Evolutionary conservation across 37 sponge, comb jelly and placozoan species (phyloP).

Genomic region (Crambe crambe): DNA sequence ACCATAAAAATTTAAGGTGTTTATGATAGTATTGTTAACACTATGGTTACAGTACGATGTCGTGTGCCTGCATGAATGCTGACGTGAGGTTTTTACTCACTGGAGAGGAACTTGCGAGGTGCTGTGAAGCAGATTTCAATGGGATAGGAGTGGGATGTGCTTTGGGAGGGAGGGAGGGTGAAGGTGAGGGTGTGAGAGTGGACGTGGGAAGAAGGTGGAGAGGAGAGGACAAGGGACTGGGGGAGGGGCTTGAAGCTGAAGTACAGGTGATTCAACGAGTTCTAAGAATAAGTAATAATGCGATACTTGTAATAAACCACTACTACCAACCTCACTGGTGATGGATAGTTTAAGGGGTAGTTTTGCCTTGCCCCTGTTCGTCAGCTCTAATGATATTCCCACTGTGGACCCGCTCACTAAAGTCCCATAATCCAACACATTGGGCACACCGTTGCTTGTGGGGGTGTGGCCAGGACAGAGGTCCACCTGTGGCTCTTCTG

Average conservation of each 20-base stretch:
- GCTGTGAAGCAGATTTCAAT: constrained; percentile 31
- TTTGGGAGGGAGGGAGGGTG: constrained; percentile 13
- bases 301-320: not conserved
- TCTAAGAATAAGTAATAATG: not conserved
- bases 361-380: constrained; percentile 46
- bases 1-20: too few species aligned
- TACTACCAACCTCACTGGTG: constrained; percentile 33
- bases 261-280: not conserved
- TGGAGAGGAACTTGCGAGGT: constrained; percentile 1
- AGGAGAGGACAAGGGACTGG: constrained; percentile 7
- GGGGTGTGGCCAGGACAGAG: not conserved
- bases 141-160: not conserved
- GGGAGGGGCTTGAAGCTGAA: constrained; percentile 42
- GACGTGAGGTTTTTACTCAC: not conserved
- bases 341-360: constrained; percentile 56
- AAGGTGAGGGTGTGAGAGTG: constrained; percentile 13
- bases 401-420: constrained; percentile 44
- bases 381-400: constrained; percentile 29
- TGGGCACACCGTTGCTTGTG: not conserved
- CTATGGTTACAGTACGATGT: too few species aligned
- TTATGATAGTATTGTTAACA: too few species aligned
- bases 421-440: constrained; percentile 60
- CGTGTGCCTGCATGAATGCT: not conserved
- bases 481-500: constrained; percentile 59
- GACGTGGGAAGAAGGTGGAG: constrained; percentile 16